Evolutionary conservation across 1,140 invertebrate genomes (phyloP).

Genomic region (Druon quercuslanigerum): DNA sequence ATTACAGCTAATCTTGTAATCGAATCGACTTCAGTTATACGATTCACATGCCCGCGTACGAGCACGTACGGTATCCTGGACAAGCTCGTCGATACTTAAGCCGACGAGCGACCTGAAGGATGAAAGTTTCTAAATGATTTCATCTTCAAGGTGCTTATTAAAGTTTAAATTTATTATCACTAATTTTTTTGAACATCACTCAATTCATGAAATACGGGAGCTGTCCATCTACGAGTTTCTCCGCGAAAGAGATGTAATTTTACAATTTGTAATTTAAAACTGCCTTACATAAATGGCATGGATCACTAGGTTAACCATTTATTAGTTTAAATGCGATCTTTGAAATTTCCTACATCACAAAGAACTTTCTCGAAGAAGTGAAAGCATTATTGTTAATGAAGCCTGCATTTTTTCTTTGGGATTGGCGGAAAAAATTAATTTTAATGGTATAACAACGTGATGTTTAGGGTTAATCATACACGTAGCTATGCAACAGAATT

Average conservation of each 20-base stretch:
- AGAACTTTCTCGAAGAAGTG: slow-evolving; percentile 17
- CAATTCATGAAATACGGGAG: not conserved
- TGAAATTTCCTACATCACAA: slow-evolving; percentile 1
- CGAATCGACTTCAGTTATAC: slow-evolving; percentile 25
- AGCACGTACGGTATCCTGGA: not conserved
- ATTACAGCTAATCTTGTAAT: slow-evolving; percentile 25
- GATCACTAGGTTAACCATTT: slow-evolving; percentile 12
- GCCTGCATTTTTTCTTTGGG: not conserved
- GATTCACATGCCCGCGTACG: not conserved
- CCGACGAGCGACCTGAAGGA: not conserved
- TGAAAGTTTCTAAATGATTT: slow-evolving; percentile 15
- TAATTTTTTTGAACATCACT: not conserved
- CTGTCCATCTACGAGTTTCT: not conserved
- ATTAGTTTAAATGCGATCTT: not conserved
- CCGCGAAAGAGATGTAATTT: not conserved
- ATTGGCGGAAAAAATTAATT: not conserved
- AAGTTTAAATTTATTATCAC: slow-evolving; percentile 6
- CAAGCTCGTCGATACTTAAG: not conserved
- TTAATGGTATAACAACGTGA: not conserved
- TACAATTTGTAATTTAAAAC: not conserved
- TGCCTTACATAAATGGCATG: not conserved
- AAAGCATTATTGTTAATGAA: slow-evolving; percentile 16
- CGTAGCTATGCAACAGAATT: too few species aligned
- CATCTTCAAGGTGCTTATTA: slow-evolving; percentile 13
- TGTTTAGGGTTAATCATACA: not conserved